Percentiles rank a stretch among this genome's conserved stretches.
Evolutionary conservation across 2,113 vertebrate species (phyloP).

Genomic region (Etheostoma spectabile): DNA sequence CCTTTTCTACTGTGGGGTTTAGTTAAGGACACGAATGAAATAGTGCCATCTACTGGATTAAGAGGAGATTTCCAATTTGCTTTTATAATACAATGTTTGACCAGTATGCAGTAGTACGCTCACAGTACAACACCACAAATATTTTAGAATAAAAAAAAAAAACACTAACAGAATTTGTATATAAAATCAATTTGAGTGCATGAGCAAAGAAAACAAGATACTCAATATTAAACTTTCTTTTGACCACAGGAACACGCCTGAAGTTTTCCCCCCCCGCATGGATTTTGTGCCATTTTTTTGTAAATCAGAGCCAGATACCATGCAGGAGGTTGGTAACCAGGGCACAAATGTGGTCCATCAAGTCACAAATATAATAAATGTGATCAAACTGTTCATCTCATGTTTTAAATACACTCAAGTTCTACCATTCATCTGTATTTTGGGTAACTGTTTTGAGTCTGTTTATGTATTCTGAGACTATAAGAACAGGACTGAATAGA

Average conservation of each 20-base stretch:
- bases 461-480: background rate
- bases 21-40: background rate
- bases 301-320: conserved; percentile 24
- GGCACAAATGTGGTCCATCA: background rate
- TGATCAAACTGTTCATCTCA: background rate
- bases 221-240: background rate
- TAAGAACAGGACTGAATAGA: background rate
- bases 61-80: background rate
- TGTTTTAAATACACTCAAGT: background rate
- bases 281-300: conserved; percentile 19
- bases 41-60: conserved; percentile 52
- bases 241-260: conserved; percentile 32
- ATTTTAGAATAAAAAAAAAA: background rate
- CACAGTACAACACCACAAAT: background rate
- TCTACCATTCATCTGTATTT: background rate
- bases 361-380: conserved; percentile 11
- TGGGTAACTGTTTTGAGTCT: background rate
- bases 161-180: background rate
- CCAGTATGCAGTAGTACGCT: too few relatives aligned
- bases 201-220: background rate
- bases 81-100: background rate
- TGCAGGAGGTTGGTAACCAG: conserved; percentile 9
- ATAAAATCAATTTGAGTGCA: background rate
- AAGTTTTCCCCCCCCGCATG: background rate
- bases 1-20: background rate